Conservation (phyloP, 2,113 vertebrate genomes). For the Sakesphorus luctuosus region DNA sequence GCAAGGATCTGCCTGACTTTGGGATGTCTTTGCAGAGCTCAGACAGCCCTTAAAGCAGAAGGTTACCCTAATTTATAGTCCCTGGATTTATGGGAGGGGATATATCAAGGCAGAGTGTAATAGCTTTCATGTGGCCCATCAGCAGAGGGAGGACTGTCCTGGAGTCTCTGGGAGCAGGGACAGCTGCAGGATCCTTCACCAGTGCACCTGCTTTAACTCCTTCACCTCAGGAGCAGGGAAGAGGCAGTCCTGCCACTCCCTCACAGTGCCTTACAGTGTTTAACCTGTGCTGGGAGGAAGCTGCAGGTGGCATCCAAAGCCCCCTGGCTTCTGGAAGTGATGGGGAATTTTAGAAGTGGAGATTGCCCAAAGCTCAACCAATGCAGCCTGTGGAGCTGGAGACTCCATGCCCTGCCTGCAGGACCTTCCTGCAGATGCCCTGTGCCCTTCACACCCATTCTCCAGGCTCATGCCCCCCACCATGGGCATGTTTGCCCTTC, state of each 20-base stretch:
- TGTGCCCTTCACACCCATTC: background rate
- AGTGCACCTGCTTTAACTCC: background rate
- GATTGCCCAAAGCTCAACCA: background rate
- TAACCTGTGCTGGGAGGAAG: background rate
- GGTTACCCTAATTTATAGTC: conserved; percentile 51
- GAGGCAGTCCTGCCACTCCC: background rate
- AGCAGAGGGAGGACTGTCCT: background rate
- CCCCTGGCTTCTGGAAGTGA: background rate
- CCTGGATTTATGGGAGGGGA: conserved; percentile 34
- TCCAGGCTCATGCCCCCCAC: background rate
- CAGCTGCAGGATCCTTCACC: background rate
- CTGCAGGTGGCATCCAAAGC: background rate
- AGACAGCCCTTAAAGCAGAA: conserved; percentile 48
- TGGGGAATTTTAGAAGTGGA: background rate
- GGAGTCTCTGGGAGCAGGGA: background rate
- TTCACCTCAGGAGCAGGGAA: background rate
- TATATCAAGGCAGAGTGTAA: conserved; percentile 27
- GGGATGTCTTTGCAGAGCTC: conserved; percentile 49
- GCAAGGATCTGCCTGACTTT: conserved; percentile 41
- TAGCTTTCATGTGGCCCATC: background rate
- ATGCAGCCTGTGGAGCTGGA: background rate
- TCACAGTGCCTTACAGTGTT: background rate
- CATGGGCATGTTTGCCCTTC: background rate
- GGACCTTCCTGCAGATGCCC: background rate
- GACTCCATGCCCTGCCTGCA: background rate